Base-by-base conservation (phyloP, 2,888 invertebrate genomes). In the Stenichneumon culpator region DNA sequence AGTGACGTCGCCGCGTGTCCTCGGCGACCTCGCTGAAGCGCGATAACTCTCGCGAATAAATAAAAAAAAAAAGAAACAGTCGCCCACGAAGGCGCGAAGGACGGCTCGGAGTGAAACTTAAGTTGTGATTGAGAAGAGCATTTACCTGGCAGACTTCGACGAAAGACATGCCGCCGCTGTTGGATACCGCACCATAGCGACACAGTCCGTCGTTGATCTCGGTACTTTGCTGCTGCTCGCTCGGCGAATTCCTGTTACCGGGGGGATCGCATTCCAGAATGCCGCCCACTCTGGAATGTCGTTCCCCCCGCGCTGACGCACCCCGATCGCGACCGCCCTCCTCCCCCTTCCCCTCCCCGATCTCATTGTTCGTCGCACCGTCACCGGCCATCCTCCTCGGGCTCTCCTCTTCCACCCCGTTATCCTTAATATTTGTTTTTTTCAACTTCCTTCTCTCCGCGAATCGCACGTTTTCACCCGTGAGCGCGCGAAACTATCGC, bases 271-370 rank as follows among this genome's bases (percentile, higher is more conserved):
- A 93, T 93, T 93, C 93, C 93, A 90, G 91, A 91, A 92, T 92
- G 91, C 93, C 93, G 93, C 93, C 93, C 93, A 93, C 93, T 93
- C 93, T 93, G 93, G 93, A 93, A 93, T 93, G 93, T 87, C 89
- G 92, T 90, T 92, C 91, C 90, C 90, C 90, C 90, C 89, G 88
- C 87, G 88, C 90, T 87, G 90, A 90, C 88, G 90, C 90, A 88
- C 87, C 87, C 86, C 88, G 90, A 73, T 89, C 85, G 80, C 82
- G 83, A 36, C 70, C 68, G 36, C 82, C 82, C 70, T 72, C 88
- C 87, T 84, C 87, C 79, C 84, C 86, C 82, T 86, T 87, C 82
- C 85, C 87, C 80, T 86, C 86, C 87, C 77, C 87, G 83, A 89
- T 90, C 88, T 92, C 93, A 91, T 92, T 93, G 92, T 93, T 91